phyloP scores from a whole-genome alignment of 2,113 vertebrate genomes.

The Colinus virginianus region DNA sequence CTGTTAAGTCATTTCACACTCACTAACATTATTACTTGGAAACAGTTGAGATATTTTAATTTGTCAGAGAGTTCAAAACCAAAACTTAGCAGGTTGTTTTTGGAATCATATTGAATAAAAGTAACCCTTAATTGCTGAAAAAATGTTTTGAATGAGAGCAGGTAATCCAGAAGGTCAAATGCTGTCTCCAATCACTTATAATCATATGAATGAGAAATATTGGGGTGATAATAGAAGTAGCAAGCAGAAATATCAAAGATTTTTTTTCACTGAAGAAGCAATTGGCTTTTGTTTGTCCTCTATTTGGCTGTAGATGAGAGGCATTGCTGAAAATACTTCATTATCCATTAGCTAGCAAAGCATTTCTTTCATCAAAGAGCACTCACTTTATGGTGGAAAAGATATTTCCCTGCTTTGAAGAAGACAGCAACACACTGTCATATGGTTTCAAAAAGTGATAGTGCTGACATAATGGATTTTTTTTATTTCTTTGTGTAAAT shows the following conservation, averaged over 20 bases:
- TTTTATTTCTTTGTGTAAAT: conserved; percentile 26
- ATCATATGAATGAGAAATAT: not conserved
- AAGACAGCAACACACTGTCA: conserved; percentile 48
- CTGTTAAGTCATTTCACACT: not conserved
- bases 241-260: conserved; percentile 24
- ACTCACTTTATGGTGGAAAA: conserved; percentile 75
- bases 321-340: conserved; percentile 65
- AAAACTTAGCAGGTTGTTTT: not conserved
- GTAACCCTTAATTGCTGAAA: not conserved
- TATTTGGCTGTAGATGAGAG: conserved; percentile 80
- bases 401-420: conserved; percentile 70
- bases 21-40: not conserved
- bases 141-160: not conserved
- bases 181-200: not conserved
- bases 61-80: not conserved
- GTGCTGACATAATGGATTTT: conserved; percentile 48
- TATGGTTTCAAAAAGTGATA: conserved; percentile 64
- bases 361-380: conserved; percentile 79
- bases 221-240: conserved; percentile 1
- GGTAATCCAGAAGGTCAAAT: not conserved
- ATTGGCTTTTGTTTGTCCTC: conserved; percentile 71
- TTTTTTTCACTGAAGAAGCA: conserved; percentile 36
- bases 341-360: conserved; percentile 75
- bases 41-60: not conserved
- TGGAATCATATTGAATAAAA: not conserved